phyloP scores from a whole-genome alignment of 2,888 invertebrate genomes.

The Poecilus cupreus region DNA sequence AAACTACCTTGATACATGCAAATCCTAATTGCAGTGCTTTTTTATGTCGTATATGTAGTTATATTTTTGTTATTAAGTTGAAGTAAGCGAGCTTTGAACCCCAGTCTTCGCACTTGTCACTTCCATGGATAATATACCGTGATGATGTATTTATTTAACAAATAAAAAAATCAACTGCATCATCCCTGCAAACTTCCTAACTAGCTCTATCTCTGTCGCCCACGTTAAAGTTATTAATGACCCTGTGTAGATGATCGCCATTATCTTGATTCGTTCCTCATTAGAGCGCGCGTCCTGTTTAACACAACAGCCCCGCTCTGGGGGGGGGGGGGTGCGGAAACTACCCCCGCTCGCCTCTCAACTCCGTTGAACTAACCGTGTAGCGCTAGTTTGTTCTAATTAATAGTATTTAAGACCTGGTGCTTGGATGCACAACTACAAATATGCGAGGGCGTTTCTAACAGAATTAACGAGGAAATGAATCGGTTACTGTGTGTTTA shows the following conservation, averaged over 20 bases:
- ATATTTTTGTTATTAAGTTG: too few species aligned
- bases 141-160: too few species aligned
- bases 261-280: conserved; percentile 64
- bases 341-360: background rate
- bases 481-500: too few species aligned
- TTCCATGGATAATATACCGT: too few species aligned
- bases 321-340: background rate
- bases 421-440: background rate
- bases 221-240: conserved; percentile 61
- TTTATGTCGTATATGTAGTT: too few species aligned
- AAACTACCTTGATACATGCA: too few species aligned
- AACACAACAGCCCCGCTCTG: background rate
- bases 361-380: background rate
- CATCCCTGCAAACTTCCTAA: too few species aligned
- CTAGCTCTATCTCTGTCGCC: background rate
- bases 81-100: too few species aligned
- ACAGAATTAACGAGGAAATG: background rate
- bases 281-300: conserved; percentile 59
- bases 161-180: too few species aligned
- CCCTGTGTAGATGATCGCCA: conserved; percentile 63
- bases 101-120: too few species aligned
- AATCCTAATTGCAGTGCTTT: too few species aligned
- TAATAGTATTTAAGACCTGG: conserved; percentile 38
- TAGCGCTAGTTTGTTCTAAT: conserved; percentile 42
- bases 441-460: conserved; percentile 2